Percentiles rank a stretch among this genome's conserved stretches.
phyloP scores from a whole-genome alignment of 2,113 vertebrate species.

The Stigmatopora argus region DNA sequence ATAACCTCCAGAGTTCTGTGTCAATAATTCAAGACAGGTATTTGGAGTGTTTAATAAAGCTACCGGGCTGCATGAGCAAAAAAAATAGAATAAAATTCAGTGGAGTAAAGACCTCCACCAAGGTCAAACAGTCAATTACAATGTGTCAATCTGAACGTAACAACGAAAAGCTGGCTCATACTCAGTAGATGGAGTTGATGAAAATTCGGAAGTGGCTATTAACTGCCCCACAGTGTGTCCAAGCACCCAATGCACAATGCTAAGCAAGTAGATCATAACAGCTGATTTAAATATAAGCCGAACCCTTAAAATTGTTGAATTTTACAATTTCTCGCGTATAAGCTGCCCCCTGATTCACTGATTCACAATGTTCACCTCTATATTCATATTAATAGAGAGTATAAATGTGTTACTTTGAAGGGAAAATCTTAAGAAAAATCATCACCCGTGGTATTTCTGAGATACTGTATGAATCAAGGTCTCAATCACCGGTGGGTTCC shows the following conservation, averaged over 20 bases:
- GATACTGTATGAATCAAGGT: too few species aligned
- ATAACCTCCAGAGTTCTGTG: constrained; percentile 51
- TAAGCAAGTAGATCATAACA: not conserved
- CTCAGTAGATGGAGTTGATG: not conserved
- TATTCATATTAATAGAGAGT: too few species aligned
- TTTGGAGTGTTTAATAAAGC: constrained; percentile 47
- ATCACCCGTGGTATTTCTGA: too few species aligned
- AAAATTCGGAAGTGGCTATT: not conserved
- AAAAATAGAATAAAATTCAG: constrained; percentile 1
- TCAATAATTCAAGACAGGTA: constrained; percentile 65
- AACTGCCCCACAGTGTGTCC: not conserved
- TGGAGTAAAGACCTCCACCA: not conserved
- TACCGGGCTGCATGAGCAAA: constrained; percentile 12
- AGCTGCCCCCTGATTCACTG: too few species aligned
- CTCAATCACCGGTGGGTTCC: too few species aligned
- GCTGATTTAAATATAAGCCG: not conserved
- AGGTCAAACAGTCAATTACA: not conserved
- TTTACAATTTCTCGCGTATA: too few species aligned
- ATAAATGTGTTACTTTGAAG: too few species aligned
- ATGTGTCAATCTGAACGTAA: not conserved
- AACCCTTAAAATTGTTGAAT: too few species aligned
- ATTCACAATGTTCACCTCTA: too few species aligned
- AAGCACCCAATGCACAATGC: too few species aligned
- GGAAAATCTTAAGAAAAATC: too few species aligned
- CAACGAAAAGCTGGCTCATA: not conserved